Evolutionary conservation across 2,113 vertebrate genomes (phyloP).

Genomic region (Cryptotis parvus): DNA sequence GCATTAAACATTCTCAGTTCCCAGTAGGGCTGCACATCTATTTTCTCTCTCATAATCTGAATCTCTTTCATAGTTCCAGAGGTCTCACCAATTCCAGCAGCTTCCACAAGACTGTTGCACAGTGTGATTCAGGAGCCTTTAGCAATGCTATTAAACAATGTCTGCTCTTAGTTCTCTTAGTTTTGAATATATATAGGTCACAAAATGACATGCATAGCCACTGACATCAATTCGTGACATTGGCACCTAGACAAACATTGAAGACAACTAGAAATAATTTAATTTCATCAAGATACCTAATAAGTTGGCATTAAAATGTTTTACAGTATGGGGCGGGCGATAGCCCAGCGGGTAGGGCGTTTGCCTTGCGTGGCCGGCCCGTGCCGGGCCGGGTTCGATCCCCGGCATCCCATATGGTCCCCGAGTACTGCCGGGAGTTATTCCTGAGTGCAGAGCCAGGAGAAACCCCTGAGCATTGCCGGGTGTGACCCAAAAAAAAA

Average conservation of each 20-base stretch:
- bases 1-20: not conserved
- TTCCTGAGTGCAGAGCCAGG: no score
- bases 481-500: no score
- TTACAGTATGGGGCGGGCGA: no score
- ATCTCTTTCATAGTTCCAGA: not conserved
- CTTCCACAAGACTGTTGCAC: not conserved
- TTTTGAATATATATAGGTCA: not conserved
- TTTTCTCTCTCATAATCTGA: not conserved
- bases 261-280: not conserved
- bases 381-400: no score
- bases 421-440: no score
- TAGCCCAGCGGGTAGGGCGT: no score
- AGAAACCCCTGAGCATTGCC: no score
- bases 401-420: no score
- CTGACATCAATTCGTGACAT: not conserved
- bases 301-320: slow-evolving; percentile 46
- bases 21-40: not conserved
- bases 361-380: no score
- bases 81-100: not conserved
- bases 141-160: not conserved
- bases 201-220: not conserved
- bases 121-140: not conserved
- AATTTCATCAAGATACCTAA: slow-evolving; percentile 41
- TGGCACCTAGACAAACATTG: not conserved
- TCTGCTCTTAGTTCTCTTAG: not conserved